Percentiles rank a stretch among this genome's conserved stretches.
These are phyloP conservation scores for Diachasma alloeum DNA, from an alignment of 1,140 invertebrate species.

Conservation along the genomic window DNA sequence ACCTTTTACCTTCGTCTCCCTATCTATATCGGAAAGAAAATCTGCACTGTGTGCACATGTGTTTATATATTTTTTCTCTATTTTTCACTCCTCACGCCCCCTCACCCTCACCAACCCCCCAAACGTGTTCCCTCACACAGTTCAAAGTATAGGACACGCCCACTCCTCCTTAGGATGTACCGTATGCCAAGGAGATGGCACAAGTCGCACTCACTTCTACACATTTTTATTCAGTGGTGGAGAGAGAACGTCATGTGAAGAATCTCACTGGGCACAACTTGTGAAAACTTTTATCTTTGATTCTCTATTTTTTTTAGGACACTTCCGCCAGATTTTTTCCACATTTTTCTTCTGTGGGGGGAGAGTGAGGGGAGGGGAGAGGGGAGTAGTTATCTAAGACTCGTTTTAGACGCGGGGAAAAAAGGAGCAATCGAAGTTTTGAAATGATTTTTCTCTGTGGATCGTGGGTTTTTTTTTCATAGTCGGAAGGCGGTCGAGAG, in stretches of 20 bases:
- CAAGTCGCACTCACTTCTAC: neutral
- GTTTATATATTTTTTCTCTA: neutral
- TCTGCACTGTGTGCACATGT: constrained; percentile 26
- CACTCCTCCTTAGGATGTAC: neutral
- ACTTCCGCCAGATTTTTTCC: neutral
- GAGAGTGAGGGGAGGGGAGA: too few relatives aligned
- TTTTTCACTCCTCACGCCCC: neutral
- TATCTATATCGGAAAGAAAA: constrained; percentile 39
- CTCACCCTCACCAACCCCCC: neutral
- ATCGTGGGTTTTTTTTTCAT: too few relatives aligned
- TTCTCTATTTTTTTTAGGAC: neutral
- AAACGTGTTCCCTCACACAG: neutral
- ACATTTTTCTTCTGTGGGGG: too few relatives aligned
- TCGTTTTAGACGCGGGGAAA: neutral
- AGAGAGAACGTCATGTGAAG: neutral
- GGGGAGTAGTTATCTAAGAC: neutral
- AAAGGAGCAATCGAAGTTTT: neutral
- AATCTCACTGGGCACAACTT: neutral
- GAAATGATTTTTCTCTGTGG: too few relatives aligned
- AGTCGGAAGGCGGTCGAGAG: too few relatives aligned
- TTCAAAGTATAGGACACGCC: neutral
- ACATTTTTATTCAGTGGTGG: neutral
- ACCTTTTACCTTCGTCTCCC: constrained; percentile 37
- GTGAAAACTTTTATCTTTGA: neutral
- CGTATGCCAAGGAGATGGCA: neutral